Base-by-base conservation (phyloP, 2,797 vertebrate species). In the Novumbra hubbsi region DNA sequence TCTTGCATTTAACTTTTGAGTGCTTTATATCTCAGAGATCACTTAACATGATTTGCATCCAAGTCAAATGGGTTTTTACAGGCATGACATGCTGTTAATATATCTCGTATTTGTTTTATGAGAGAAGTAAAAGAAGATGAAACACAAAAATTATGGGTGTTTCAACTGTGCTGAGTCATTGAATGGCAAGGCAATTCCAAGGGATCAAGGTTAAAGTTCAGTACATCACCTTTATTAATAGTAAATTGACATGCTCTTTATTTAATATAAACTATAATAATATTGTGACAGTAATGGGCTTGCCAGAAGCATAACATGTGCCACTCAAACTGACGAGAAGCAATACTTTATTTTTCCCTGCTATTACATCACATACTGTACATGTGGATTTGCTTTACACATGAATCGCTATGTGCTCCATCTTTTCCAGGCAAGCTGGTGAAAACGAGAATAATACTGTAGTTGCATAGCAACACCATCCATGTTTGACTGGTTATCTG, bases 381-480 rank as follows among this genome's bases (percentile, higher is more conserved):
- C 62, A 64, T 24, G 21, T 69, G 48, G 8, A 32, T 72, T 49
- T 38, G 49, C 19, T 64, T n/a, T 11, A 28, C 11, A 66, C 34
- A n/a, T 70, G 48, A 70, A 52, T 70, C 30, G 15, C 55, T 60
- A 32, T 27, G 48, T 52, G 68, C 49, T 71, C 32, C n/a, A 71
- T 62, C 32, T 71, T 30, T 21, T 24, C 27, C 38, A 50, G 49
- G 28, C 45, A 63, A 65, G 38, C 57, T 75, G 60, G 48, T 50
- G 15, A 65, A 65, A 50, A 70, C n/a, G 41, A 24, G 69, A 75
- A 27, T 65, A 41, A 78, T 73, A 79, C 34, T 70, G 34, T 63
- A 57, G 82, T 79, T 84, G 82, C 79, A 76, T 84, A 84, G 82
- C 82, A 84, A 84, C 82, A 81, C 50, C 71, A 79, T 75, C 55